phyloP scores from a whole-genome alignment of 1,140 invertebrate species.

The Dendroctonus ponderosae region DNA sequence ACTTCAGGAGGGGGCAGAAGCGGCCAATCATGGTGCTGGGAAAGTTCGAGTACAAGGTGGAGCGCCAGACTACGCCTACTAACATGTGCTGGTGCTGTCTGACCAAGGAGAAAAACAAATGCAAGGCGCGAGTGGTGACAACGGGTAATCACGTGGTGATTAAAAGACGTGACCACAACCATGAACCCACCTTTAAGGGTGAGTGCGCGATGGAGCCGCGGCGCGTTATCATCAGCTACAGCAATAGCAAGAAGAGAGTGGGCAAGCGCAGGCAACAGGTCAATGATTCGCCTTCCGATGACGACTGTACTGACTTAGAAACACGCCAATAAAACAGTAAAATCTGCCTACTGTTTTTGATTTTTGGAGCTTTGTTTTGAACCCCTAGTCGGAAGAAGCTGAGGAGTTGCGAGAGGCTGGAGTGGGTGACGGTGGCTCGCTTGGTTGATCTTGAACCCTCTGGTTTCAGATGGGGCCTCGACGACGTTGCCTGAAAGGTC shows the following conservation, averaged over 20 bases:
- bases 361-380: no score
- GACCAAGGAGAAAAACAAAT: conserved; percentile 38
- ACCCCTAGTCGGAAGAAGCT: no score
- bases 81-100: conserved; percentile 41
- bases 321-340: no score
- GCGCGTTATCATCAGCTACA: conserved; percentile 8
- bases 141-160: conserved; percentile 34
- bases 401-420: no score
- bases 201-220: conserved; percentile 4
- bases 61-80: conserved; percentile 35
- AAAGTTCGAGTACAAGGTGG: conserved; percentile 37
- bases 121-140: conserved; percentile 40
- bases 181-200: conserved; percentile 22
- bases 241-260: not conserved
- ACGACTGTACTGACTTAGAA: no score
- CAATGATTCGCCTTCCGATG: no score
- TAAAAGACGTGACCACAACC: conserved; percentile 37
- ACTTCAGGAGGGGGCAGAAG: conserved; percentile 39
- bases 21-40: conserved; percentile 39
- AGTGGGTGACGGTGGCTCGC: no score
- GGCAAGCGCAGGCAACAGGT: not conserved
- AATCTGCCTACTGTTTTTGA: no score
- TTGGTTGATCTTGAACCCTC: not conserved
- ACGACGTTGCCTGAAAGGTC: conserved; percentile 39
- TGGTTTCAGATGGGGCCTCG: conserved; percentile 39